Percentiles rank a stretch among this genome's conserved stretches.
These are phyloP conservation scores for Aptenodytes patagonicus DNA, from an alignment of 2,113 vertebrate genomes.

Conservation along the genomic window DNA sequence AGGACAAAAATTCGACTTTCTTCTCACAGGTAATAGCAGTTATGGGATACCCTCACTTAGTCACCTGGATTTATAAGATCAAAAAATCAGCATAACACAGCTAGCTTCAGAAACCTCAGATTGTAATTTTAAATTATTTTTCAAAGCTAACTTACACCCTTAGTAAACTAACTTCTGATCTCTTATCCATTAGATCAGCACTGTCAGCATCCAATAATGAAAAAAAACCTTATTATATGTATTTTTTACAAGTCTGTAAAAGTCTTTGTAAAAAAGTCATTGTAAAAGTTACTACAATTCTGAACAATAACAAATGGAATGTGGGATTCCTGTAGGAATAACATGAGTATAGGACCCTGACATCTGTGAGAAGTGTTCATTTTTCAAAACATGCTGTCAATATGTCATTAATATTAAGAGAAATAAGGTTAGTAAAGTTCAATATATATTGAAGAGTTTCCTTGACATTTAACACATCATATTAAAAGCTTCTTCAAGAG, in stretches of 20 bases:
- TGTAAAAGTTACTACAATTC: neutral
- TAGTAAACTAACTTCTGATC: neutral
- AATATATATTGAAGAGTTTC: conserved; percentile 75
- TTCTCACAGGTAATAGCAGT: neutral
- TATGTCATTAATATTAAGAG: conserved; percentile 81
- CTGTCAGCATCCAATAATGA: neutral
- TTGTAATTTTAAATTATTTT: neutral
- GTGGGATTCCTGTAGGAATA: conserved; percentile 28
- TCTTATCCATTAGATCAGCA: neutral
- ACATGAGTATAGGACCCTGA: neutral
- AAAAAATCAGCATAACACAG: neutral
- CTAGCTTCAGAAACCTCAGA: neutral
- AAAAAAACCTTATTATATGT: neutral
- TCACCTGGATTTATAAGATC: neutral
- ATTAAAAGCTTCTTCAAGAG: conserved; percentile 80
- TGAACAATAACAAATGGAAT: neutral
- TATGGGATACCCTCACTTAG: neutral
- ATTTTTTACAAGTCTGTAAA: neutral
- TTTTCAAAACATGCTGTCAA: conserved; percentile 69
- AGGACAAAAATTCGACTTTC: neutral
- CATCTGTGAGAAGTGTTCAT: conserved; percentile 45
- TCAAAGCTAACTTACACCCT: neutral
- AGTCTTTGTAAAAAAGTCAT: neutral
- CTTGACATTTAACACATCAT: conserved; percentile 82
- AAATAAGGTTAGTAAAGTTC: conserved; percentile 77